Base-by-base conservation (phyloP, 2,888 invertebrate genomes). In the Brassicogethes aeneus region DNA sequence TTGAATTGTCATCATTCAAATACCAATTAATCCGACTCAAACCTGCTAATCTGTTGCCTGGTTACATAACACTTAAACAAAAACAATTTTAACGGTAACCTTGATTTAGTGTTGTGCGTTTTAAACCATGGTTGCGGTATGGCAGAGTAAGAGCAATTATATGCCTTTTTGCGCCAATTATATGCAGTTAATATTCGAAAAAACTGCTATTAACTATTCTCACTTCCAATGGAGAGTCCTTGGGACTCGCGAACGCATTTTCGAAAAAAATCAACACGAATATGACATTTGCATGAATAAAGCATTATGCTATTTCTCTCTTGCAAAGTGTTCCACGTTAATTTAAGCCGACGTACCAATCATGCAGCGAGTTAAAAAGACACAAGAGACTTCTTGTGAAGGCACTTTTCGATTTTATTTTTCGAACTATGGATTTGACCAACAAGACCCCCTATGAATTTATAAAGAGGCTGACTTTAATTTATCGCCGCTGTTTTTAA, bases 381-480 rank as follows among this genome's bases (percentile, higher is more conserved):
- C 5, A 23, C 23, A 5, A 10, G 23, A 7, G 23, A 23, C 5
- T 23, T 23, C 5, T n/a, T 10, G 23, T 23, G 23, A 23, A 23
- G 23, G 23, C 23, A 23, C 5, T 23, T 23, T 23, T 23, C 23
- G 5, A 10, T 7, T 10, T 5, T 7, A 23, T 23, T 23, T 23
- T 23, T 23, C 23, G 10, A 23, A 23, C 23, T 23, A 23, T n/a
- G n/a, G n/a, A n/a, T 46, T 49, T 48, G 47, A 41, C 45, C 44
- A 40, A 44, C 49, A 46, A 50, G 59, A 58, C 61, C 62, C 62
- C 62, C 60, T 60, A 52, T 53, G 57, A 56, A 50, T 48, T 48
- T 45, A 33, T 43, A 39, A 47, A 54, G 60, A 61, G 60, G 51
- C 59, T 61, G 60, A 61, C 60, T 61, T 55, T 58, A 62, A 62